A percentile compares a stretch with the other conserved stretches of the same genome.
Evolutionary conservation across 2,797 vertebrate genomes (phyloP).

Genomic region (Halcyon chelicuti): DNA sequence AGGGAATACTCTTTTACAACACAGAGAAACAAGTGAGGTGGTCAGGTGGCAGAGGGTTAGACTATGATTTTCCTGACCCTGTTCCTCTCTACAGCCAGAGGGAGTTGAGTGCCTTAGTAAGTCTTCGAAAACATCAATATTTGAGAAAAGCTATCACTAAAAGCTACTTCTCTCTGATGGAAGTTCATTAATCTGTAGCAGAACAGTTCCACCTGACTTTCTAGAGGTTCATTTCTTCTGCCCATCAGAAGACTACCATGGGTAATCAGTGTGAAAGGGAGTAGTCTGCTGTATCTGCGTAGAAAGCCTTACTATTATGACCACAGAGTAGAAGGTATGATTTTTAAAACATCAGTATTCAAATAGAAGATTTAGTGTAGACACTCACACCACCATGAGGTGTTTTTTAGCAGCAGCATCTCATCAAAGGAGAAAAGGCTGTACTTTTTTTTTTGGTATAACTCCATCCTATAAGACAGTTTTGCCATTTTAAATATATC

Average conservation of each 20-base stretch:
- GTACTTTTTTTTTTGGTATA: neutral
- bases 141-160: neutral
- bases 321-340: neutral
- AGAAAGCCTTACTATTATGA: neutral
- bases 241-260: neutral
- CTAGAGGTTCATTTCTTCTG: neutral
- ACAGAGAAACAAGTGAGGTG: neutral
- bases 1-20: neutral
- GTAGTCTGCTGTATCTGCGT: neutral
- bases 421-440: neutral
- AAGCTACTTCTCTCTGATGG: neutral
- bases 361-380: neutral
- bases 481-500: neutral
- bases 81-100: neutral
- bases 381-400: neutral
- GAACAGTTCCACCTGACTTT: neutral
- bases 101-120: neutral
- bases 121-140: neutral
- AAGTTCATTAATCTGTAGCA: neutral
- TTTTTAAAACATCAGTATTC: neutral
- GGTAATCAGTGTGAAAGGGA: neutral
- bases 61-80: neutral
- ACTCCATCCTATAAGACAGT: neutral
- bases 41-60: neutral
- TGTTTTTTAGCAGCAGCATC: neutral